Conservation (phyloP, 2,113 vertebrate species). For the Nothoprocta pentlandii region DNA sequence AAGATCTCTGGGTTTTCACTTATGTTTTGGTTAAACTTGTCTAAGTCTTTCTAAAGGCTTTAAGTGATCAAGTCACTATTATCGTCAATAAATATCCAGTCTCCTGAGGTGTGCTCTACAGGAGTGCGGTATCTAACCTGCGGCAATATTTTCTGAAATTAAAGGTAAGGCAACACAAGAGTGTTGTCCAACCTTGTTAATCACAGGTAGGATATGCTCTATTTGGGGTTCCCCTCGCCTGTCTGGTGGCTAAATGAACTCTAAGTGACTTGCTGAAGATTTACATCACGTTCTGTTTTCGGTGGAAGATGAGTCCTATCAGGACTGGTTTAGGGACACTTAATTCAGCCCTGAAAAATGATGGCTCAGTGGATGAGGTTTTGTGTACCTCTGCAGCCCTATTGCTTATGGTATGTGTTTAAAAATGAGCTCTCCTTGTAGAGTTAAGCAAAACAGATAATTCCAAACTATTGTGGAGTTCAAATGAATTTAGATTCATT, state of each 20-base stretch:
- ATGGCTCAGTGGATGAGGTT: neutral
- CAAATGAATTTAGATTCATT: neutral
- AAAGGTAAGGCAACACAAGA: no score
- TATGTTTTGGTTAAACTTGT: neutral
- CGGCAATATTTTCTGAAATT: fast-evolving
- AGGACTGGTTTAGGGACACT: neutral
- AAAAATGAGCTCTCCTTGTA: neutral
- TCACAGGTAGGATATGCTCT: neutral
- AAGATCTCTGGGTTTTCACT: neutral
- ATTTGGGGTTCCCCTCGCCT: neutral
- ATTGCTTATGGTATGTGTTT: neutral
- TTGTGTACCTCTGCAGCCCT: neutral
- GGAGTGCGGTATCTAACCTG: fast-evolving
- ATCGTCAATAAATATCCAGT: neutral
- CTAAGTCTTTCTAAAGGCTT: neutral
- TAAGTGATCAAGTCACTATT: neutral
- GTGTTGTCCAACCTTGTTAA: fast-evolving
- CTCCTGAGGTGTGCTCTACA: fast-evolving
- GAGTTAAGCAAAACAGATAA: neutral
- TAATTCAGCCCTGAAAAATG: neutral
- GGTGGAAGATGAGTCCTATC: neutral
- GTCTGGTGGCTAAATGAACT: fast-evolving
- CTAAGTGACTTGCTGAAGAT: neutral
- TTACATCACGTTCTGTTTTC: fast-evolving
- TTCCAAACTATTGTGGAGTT: neutral